These are phyloP conservation scores for Drosophila lacteicornis DNA, from an alignment of 1,140 invertebrate genomes.

Conservation along the genomic window DNA sequence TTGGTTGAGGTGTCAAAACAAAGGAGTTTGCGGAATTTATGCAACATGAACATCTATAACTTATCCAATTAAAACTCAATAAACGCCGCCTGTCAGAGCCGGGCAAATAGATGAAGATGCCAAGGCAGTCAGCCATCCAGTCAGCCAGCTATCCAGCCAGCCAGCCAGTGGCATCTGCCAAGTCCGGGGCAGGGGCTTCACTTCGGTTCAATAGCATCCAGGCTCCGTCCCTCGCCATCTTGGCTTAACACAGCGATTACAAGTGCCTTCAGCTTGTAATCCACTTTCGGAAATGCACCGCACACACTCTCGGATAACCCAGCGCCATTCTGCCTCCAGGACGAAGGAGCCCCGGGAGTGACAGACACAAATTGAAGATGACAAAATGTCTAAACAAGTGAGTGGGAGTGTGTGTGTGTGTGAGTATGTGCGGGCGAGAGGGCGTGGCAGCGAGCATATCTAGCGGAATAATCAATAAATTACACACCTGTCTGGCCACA, in stretches of 20 bases:
- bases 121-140: conserved; percentile 37
- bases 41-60: conserved; percentile 82
- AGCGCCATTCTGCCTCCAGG: conserved; percentile 33
- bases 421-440: conserved; percentile 18
- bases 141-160: conserved; percentile 12
- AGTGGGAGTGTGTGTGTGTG: conserved; percentile 35
- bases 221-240: conserved; percentile 19
- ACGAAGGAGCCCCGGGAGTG: conserved; percentile 55
- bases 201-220: conserved; percentile 66
- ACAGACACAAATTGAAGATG: conserved; percentile 84
- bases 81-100: conserved; percentile 60
- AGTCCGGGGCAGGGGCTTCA: conserved; percentile 8
- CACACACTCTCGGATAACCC: conserved; percentile 25
- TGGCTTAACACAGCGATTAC: conserved; percentile 82
- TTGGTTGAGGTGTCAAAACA: conserved; percentile 67
- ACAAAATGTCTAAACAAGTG: conserved; percentile 83
- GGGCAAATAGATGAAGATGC: conserved; percentile 71
- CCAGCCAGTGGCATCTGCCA: conserved; percentile 28
- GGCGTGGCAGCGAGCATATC: conserved; percentile 60
- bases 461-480: conserved; percentile 83
- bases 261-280: conserved; percentile 82
- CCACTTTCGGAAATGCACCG: conserved; percentile 81
- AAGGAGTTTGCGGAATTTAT: conserved; percentile 77
- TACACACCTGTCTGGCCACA: conserved; percentile 82
- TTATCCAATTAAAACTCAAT: conserved; percentile 84